Base-by-base conservation (phyloP, 1,140 invertebrate genomes). In the Triops longicaudatus region DNA sequence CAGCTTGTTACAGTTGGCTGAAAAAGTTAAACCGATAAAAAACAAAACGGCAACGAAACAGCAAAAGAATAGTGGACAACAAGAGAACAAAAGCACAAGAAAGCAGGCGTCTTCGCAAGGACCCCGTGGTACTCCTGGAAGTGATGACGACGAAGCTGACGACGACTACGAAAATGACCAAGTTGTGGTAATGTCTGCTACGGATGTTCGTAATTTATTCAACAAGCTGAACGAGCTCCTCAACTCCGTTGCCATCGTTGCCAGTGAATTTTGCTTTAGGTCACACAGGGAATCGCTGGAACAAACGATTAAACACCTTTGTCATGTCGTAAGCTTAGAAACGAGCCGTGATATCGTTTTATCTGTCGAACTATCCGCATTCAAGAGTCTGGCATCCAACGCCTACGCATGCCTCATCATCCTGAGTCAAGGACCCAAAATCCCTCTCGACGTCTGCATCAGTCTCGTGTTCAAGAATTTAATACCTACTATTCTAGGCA, bases 391-490 rank as follows among this genome's bases (percentile, higher is more conserved):
- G 5, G 81, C 82, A 26, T 83, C 84, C 76, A 86, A 86, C 81
- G 84, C 86, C 14, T 87, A 86, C 80, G 80, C 83, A 71, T 83
- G 84, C 17, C 80, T 89, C 22, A 80, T 84, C 72, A 80, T 82
- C 43, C 78, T 89, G 0, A 88, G 86, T 78, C 79, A 83, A 74
- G 80, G 81, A 1, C 80, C 85, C 5, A 88, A 89, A 81, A 88
- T 87, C 2, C 79, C 84, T 77, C 77, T 85, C 7, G 79, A 83
- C 10, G 79, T 84, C 37, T 86, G 85, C 4, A 84, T 86, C 11
- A 82, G 80, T 27, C 77, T 86, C 3, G 85, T 88, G 17, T 84
- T 86, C 76, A 86, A 85, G 76, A 84, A 85, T 79, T 79, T 88
- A 11, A 79, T 89, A 50, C 84, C 85, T 9, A 84, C 83, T 78